Evolutionary conservation across 2,113 vertebrate species (phyloP), one percentile per base, ranked within the genome.

Genomic region (Thymallus thymallus): DNA sequence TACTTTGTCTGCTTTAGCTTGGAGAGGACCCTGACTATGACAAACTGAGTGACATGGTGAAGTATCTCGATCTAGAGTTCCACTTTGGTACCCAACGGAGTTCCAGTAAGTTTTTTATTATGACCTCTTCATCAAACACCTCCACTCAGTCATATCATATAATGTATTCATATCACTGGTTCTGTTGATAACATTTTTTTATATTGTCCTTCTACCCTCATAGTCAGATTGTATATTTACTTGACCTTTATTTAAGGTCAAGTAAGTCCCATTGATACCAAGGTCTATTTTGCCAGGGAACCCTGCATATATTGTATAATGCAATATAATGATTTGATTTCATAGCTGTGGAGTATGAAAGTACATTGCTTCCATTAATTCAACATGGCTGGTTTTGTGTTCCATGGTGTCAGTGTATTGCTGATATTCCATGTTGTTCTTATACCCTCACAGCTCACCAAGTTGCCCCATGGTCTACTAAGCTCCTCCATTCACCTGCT

Each of bases 11-110:
- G 7, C 66, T 72, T 16, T 51, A 95, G 94, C 92, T 95, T 0
- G 92, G 94, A 29, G 94, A 95, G 20, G 95, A 96, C 77, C 94
- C 95, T 0, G 95, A 96, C 68, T 96, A 96, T 0, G 95, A 96
- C 77, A 96, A 96, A 67, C 85, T 96, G 84, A 96, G 93, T 0
- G 95, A 96, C 45, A 96, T 96, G 95, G 95, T 96, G 82, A 96
- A 96, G 66, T 96, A 96, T 81, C 93, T 96, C 0, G 94, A 96
- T 82, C 85, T 96, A 87, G 95, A 96, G 85, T 91, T 95, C 79
- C 95, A 96, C 80, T 96, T 96, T 0, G 95, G 95, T 56, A 96
- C 95, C 0, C 95, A 96, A 82, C 94, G 94, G 41, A 92, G 93
- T 75, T 81, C 93, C 0, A 94, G 95, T 96, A 91, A 95, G 95